Evolutionary conservation across 2,888 invertebrate species (phyloP).

Genomic region (Lathronympha strigana): DNA sequence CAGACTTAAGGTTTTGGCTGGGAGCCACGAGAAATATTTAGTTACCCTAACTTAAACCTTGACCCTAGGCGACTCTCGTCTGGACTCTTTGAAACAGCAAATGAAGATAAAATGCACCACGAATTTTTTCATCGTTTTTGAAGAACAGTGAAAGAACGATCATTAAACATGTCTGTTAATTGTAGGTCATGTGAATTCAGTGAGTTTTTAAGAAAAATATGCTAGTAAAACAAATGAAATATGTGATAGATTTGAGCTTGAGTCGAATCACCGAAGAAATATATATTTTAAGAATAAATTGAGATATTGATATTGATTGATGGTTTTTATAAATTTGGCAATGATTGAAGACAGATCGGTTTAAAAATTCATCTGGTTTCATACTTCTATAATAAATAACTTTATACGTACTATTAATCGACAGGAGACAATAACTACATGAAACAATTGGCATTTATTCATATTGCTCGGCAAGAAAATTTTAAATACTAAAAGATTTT

Average conservation of each 20-base stretch:
- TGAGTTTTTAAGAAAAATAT: not conserved
- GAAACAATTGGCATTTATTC: too few species aligned
- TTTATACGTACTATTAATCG: too few species aligned
- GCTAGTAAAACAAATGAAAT: slow-evolving; percentile 1
- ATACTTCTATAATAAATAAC: not conserved
- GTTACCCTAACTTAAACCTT: slow-evolving; percentile 58
- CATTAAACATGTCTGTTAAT: slow-evolving; percentile 20
- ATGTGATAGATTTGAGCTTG: not conserved
- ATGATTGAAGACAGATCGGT: not conserved
- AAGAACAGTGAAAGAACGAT: slow-evolving; percentile 18
- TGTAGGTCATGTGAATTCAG: slow-evolving; percentile 15
- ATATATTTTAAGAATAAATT: not conserved
- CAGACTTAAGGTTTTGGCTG: slow-evolving; percentile 60
- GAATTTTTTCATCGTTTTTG: slow-evolving; percentile 25
- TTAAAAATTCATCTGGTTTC: too few species aligned
- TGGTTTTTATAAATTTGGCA: not conserved
- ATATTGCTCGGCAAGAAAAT: too few species aligned
- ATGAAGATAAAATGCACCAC: slow-evolving; percentile 37
- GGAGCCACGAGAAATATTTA: slow-evolving; percentile 66
- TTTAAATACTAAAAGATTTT: too few species aligned
- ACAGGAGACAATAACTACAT: too few species aligned
- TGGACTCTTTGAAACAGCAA: slow-evolving; percentile 35
- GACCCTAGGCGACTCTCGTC: slow-evolving; percentile 50
- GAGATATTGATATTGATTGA: not conserved
- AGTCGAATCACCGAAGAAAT: not conserved